phyloP scores from a whole-genome alignment of 2,113 vertebrate species.

The Percina caprodes region DNA sequence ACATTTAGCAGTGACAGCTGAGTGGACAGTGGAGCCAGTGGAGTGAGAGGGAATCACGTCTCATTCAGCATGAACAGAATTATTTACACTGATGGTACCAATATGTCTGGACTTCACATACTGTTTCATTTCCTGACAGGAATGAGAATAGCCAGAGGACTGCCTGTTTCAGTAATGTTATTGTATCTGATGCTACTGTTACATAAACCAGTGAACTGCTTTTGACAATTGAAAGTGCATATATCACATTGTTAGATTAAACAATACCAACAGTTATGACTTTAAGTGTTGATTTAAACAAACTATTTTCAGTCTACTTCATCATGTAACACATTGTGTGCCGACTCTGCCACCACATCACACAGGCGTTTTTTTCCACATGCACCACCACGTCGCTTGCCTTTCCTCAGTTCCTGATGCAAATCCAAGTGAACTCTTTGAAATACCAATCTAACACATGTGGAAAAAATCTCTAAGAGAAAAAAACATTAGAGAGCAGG shows the following conservation, averaged over 20 bases:
- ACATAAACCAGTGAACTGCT: slow-evolving; percentile 13
- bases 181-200: slow-evolving; percentile 23
- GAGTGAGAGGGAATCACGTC: not conserved
- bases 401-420: slow-evolving; percentile 47
- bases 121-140: slow-evolving; percentile 59
- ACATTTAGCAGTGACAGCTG: not conserved
- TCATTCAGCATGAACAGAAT: slow-evolving; percentile 25
- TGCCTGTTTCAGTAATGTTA: slow-evolving; percentile 10
- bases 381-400: slow-evolving; percentile 6
- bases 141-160: slow-evolving; percentile 47
- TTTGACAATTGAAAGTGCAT: not conserved
- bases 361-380: slow-evolving; percentile 31
- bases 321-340: slow-evolving; percentile 36
- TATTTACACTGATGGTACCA: slow-evolving; percentile 49
- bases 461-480: slow-evolving; percentile 70
- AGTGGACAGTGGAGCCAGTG: not conserved
- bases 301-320: slow-evolving; percentile 32
- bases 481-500: slow-evolving; percentile 55
- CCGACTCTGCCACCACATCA: slow-evolving; percentile 16
- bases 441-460: slow-evolving; percentile 51
- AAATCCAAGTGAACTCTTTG: slow-evolving; percentile 66
- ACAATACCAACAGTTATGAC: not conserved
- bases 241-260: not conserved
- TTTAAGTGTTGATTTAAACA: slow-evolving; percentile 24
- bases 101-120: slow-evolving; percentile 37